phyloP scores from a whole-genome alignment of 2,113 vertebrate genomes.

The Mesembrinibis cayennensis region DNA sequence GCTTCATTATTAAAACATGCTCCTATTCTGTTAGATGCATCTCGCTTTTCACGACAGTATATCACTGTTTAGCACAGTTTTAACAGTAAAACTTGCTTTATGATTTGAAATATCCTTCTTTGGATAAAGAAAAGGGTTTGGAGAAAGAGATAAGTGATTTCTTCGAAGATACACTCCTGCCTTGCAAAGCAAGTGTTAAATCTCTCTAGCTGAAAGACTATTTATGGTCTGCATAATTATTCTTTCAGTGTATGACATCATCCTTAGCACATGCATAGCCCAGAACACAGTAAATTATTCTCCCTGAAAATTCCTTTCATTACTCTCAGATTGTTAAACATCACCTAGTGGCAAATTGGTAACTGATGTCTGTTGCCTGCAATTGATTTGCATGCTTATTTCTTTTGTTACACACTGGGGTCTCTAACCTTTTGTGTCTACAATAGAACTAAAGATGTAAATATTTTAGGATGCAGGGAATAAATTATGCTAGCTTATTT shows the following conservation, averaged over 20 bases:
- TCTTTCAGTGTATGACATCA: slow-evolving; percentile 18
- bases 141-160: neutral
- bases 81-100: neutral
- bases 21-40: neutral
- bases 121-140: neutral
- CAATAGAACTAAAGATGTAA: neutral
- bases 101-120: neutral
- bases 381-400: neutral
- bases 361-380: neutral
- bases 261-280: neutral
- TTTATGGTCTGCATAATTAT: neutral
- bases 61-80: neutral
- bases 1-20: neutral
- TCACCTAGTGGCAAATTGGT: slow-evolving; percentile 27
- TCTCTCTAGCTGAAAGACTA: neutral
- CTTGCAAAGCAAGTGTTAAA: neutral
- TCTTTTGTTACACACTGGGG: neutral
- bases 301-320: slow-evolving; percentile 39
- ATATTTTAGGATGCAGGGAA: slow-evolving; percentile 2
- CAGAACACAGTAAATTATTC: slow-evolving; percentile 9
- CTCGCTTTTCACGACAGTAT: neutral
- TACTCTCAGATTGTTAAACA: slow-evolving; percentile 15
- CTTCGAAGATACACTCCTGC: neutral
- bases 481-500: neutral
- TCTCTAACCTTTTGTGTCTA: neutral